Evolutionary conservation across 1,140 invertebrate genomes (phyloP).

Genomic region (Macrostomum lignano): DNA sequence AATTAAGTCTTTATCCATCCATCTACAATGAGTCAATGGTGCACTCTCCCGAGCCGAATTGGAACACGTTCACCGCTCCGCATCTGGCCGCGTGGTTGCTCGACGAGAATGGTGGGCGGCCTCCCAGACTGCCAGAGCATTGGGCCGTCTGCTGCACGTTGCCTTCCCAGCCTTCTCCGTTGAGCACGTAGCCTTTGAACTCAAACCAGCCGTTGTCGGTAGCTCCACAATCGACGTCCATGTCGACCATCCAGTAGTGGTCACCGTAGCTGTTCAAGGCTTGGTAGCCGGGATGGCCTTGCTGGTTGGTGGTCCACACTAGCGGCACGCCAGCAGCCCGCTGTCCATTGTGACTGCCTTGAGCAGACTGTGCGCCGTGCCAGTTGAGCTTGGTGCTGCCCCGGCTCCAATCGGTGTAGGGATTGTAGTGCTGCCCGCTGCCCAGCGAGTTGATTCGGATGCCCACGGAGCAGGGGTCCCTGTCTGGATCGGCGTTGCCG

Average conservation of each 20-base stretch:
- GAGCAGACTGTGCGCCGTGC: constrained; percentile 13
- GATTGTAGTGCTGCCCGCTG: constrained; percentile 13
- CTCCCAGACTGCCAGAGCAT: constrained; percentile 17
- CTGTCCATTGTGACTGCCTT: constrained; percentile 14
- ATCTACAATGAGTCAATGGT: too few species aligned
- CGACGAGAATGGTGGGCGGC: constrained; percentile 13
- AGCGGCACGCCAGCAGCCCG: constrained; percentile 15
- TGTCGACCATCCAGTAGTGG: constrained; percentile 21
- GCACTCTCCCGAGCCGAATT: too few species aligned
- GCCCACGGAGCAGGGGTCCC: constrained; percentile 22
- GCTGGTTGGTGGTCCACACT: constrained; percentile 17
- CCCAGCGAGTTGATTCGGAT: constrained; percentile 16
- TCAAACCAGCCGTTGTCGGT: constrained; percentile 23
- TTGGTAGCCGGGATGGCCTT: constrained; percentile 16
- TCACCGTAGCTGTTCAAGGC: constrained; percentile 18
- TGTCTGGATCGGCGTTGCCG: constrained; percentile 10
- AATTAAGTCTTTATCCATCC: too few species aligned
- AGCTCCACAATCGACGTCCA: constrained; percentile 19
- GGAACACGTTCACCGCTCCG: constrained; percentile 26
- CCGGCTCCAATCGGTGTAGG: constrained; percentile 19
- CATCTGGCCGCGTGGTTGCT: constrained; percentile 27
- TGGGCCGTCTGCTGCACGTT: constrained; percentile 8
- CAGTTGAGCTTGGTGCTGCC: constrained; percentile 19
- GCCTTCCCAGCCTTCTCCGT: constrained; percentile 16
- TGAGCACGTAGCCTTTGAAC: constrained; percentile 19